Evolutionary conservation across 2,888 invertebrate genomes (phyloP).

Genomic region (Sthenelais limicola): DNA sequence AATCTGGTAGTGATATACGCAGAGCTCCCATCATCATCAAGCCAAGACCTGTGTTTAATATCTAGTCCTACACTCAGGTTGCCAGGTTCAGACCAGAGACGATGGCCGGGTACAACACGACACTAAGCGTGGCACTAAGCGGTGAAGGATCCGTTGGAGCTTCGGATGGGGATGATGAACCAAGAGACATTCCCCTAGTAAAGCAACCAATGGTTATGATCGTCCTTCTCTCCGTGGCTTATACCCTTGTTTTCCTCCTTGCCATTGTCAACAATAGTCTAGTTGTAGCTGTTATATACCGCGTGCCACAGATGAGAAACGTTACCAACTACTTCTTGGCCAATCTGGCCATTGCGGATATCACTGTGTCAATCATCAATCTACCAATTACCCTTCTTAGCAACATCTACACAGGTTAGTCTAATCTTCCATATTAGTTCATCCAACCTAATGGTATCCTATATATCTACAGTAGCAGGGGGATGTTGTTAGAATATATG

Average conservation of each 20-base stretch:
- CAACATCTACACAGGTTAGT: slow-evolving; percentile 49
- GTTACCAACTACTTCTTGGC: slow-evolving; percentile 54
- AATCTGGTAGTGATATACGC: too few species aligned
- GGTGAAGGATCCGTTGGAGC: too few species aligned
- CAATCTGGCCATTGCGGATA: slow-evolving; percentile 52
- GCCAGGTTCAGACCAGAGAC: too few species aligned
- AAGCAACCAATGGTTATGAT: slow-evolving; percentile 44
- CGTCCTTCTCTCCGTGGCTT: slow-evolving; percentile 46
- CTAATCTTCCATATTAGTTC: slow-evolving; percentile 3
- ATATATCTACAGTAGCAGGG: neutral
- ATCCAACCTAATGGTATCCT: neutral
- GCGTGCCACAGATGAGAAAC: slow-evolving; percentile 48
- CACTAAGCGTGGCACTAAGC: too few species aligned
- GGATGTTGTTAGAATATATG: too few species aligned
- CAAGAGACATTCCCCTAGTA: slow-evolving; percentile 41
- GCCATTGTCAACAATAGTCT: slow-evolving; percentile 50
- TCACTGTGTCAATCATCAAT: slow-evolving; percentile 50
- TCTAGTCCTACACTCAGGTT: too few species aligned
- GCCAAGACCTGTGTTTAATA: too few species aligned
- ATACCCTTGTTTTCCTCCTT: slow-evolving; percentile 48
- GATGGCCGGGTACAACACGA: too few species aligned
- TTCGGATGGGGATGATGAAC: neutral
- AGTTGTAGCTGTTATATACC: slow-evolving; percentile 50
- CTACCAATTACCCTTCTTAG: slow-evolving; percentile 51
- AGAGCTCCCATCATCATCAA: too few species aligned